Percentiles rank a stretch among this genome's conserved stretches.
These are phyloP conservation scores for Micrasema longulum DNA, from an alignment of 1,140 invertebrate species.

Conservation along the genomic window DNA sequence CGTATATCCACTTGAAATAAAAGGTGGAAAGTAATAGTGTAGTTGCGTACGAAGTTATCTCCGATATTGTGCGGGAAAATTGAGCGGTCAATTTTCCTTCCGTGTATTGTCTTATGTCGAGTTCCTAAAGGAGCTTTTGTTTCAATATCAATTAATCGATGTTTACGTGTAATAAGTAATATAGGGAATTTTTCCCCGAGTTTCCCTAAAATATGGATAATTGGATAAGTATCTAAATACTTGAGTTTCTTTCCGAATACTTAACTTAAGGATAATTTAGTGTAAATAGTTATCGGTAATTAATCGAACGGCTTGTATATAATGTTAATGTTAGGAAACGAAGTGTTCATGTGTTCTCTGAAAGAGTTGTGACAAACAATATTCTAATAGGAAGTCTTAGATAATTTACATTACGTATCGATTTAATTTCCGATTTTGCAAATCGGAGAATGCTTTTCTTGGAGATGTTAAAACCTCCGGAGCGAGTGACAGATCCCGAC, in stretches of 20 bases:
- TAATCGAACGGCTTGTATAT: slow-evolving; percentile 14
- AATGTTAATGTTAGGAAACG: slow-evolving; percentile 4
- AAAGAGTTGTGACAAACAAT: slow-evolving; percentile 39
- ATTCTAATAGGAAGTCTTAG: slow-evolving; percentile 23
- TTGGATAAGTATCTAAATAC: background rate
- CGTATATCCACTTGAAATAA: too few species aligned
- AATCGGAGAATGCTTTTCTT: too few species aligned
- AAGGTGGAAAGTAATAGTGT: too few species aligned
- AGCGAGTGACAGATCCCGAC: too few species aligned
- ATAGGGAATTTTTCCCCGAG: background rate
- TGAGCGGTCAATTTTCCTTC: slow-evolving; percentile 27
- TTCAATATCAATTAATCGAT: slow-evolving; percentile 46
- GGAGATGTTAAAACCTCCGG: too few species aligned
- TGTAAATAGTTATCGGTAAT: slow-evolving; percentile 12
- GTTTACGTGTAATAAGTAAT: slow-evolving; percentile 13
- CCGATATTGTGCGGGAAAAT: too few species aligned
- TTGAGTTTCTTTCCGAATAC: background rate
- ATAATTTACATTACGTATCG: background rate
- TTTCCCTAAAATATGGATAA: too few species aligned
- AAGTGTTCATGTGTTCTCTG: slow-evolving; percentile 37
- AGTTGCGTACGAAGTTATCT: too few species aligned
- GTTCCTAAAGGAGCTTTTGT: slow-evolving; percentile 31
- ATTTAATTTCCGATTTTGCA: too few species aligned
- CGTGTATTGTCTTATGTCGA: slow-evolving; percentile 34
- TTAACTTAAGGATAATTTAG: background rate